Evolutionary conservation across 2,797 vertebrate species (phyloP), one percentile per base, ranked within the genome.

Genomic region (Silurus lanzhouensis): DNA sequence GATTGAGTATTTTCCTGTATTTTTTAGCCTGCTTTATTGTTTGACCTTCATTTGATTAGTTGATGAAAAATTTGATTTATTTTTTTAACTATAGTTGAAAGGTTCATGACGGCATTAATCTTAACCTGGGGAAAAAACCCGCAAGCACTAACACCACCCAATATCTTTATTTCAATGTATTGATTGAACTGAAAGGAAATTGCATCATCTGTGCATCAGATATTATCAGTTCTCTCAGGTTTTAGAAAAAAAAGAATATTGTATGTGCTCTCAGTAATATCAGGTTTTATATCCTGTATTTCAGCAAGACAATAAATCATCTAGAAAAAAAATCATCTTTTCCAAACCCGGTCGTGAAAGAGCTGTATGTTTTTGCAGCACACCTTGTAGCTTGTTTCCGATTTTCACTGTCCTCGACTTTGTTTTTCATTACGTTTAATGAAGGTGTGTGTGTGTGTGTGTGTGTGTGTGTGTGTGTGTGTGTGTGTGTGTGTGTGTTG

Each of bases 371-470:
- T 79, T 52, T 71, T 52, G 22, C 64, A 79, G 66, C n/a, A 1
- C 17, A 58, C 64, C 52, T 70, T 38, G 38, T 64, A 66, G 66
- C 6, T 13, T 66, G 17, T 57, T 64, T 61, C 25, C 31, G 17
- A 6, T 84, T 31, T 70, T 27, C 52, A 15, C 27, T 22, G 19
- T 20, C 38, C 17, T 61, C 14, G 15, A 22, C 27, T 60, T 75
- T 80, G 66, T 14, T 44, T 84, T 74, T 85, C 27, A 76, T 85
- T 82, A 68, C 0, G 12, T 82, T 85, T 82, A 85, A 58, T 76
- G 71, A 48, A 61, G 27, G 19, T 31, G 52, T n/a, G 81, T 66
- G 55, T 55, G 78, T 64, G 63, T 57, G 61, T 68, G 66, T 61
- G 70, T 72, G 58, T 83, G 48, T 64, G 63, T 57, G 61, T 68